phyloP scores from a whole-genome alignment of 2,113 vertebrate genomes.

The Clarias macrocephalus region DNA sequence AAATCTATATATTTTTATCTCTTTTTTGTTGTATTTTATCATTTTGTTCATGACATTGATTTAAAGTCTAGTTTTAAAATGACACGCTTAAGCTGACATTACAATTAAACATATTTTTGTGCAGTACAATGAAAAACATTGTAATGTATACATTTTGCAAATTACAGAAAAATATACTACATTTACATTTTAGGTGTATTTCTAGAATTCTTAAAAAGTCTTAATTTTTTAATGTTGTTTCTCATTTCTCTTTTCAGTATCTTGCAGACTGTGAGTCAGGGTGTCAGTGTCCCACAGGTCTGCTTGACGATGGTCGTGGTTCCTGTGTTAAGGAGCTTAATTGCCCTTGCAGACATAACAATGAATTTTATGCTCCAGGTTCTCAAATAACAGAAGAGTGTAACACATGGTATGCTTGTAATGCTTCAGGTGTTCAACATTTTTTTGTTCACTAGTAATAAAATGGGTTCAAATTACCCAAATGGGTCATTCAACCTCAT shows the following conservation, averaged over 20 bases:
- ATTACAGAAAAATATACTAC: too few relatives aligned
- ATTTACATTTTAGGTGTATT: too few relatives aligned
- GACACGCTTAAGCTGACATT: too few relatives aligned
- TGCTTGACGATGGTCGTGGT: slow-evolving; percentile 80
- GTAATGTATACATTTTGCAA: too few relatives aligned
- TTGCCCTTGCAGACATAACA: slow-evolving; percentile 86
- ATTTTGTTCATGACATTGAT: too few relatives aligned
- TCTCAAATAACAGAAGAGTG: slow-evolving; percentile 75
- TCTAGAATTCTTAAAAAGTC: too few relatives aligned
- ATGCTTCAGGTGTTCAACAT: too few relatives aligned
- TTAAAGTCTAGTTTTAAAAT: too few relatives aligned
- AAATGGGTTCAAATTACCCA: background rate
- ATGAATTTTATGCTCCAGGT: slow-evolving; percentile 72
- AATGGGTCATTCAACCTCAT: background rate
- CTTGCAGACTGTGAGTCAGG: slow-evolving; percentile 81
- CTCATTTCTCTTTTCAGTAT: slow-evolving; percentile 26
- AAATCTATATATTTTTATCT: too few relatives aligned
- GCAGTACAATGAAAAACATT: too few relatives aligned
- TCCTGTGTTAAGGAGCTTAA: slow-evolving; percentile 77
- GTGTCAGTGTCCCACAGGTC: slow-evolving; percentile 81
- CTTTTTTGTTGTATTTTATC: too few relatives aligned
- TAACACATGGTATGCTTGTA: slow-evolving; percentile 82
- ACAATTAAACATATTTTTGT: too few relatives aligned
- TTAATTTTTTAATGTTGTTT: background rate
- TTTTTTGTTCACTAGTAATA: background rate